Base-by-base conservation (phyloP, 1,140 invertebrate genomes). In the Liolophura sinensis region DNA sequence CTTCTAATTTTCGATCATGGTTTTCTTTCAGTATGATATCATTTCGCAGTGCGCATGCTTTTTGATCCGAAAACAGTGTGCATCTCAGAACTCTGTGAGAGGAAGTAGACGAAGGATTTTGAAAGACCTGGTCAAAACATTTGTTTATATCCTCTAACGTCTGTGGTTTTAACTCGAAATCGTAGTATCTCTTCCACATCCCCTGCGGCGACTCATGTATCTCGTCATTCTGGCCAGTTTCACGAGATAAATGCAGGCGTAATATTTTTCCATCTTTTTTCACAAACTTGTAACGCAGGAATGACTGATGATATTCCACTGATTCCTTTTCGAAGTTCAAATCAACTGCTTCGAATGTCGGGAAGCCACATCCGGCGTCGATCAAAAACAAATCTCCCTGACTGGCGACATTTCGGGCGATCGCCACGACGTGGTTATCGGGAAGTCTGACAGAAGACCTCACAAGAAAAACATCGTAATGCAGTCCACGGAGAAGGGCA, bases 241-340 rank as follows among this genome's bases (percentile, higher is more conserved):
- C 65, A 14, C 69, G 66, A 14, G 68, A 50, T 11, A 69, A 55
- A 22, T 69, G 69, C 68, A 73, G 64, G 25, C 69, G 60, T 16
- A 73, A 47, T n/a, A 70, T 24, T 54, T 68, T 57, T 15, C 72
- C 72, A 48, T 71, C 65, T 46, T 70, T 54, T 15, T 66, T 63
- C 11, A 70, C 65, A 55, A 62, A 73, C 48, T 71, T 73, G 51
- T 71, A 73, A 47, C 67, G 66, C 24, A 69, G 24, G 49, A 62
- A 71, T 18, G 72, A 71, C 24, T 71, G 64, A 15, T 62, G 22
- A 54, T 60, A 73, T 20, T 56, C 22, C 7, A 62, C 63, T 11
- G 69, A 67, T 51, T 73, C 72, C 46, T 71, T 59, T n/a, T 67
- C 62, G 61, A 73, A 73, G 51, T 69, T 40, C 18, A 73, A 56